Conservation (phyloP, 1,140 invertebrate genomes). For the Battus philenor region DNA sequence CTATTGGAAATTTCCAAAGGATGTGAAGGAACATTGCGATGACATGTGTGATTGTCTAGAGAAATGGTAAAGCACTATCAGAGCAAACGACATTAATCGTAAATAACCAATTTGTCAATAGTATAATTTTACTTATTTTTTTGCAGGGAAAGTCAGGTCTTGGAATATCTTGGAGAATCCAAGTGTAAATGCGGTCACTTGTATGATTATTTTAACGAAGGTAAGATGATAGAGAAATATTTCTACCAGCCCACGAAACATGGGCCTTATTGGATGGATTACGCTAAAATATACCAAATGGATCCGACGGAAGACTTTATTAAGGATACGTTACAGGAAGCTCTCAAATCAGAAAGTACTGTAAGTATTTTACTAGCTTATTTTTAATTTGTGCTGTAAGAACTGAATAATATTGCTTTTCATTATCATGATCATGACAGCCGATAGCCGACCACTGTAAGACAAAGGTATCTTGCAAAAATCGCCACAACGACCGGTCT, state of each 20-base stretch:
- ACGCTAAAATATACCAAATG: slow-evolving; percentile 54
- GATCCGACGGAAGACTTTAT: slow-evolving; percentile 57
- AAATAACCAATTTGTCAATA: background rate
- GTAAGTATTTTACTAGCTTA: background rate
- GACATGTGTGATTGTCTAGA: slow-evolving; percentile 38
- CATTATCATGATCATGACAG: too few species aligned
- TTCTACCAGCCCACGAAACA: slow-evolving; percentile 44
- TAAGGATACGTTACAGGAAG: slow-evolving; percentile 41
- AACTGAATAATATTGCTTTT: too few species aligned
- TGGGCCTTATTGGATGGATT: slow-evolving; percentile 40
- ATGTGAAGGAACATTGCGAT: slow-evolving; percentile 38
- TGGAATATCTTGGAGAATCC: slow-evolving; percentile 44
- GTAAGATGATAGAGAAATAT: slow-evolving; percentile 44
- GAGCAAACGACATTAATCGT: background rate
- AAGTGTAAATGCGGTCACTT: slow-evolving; percentile 60
- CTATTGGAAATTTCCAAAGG: slow-evolving; percentile 48
- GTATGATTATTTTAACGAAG: slow-evolving; percentile 48
- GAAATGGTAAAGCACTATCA: slow-evolving; percentile 37
- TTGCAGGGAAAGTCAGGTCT: slow-evolving; percentile 39
- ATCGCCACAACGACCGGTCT: too few species aligned
- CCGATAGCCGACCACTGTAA: too few species aligned
- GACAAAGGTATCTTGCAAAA: too few species aligned
- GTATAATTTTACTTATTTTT: background rate
- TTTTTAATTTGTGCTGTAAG: too few species aligned
- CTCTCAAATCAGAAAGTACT: slow-evolving; percentile 4